These are phyloP conservation scores for Aramus guarauna DNA, from an alignment of 2,113 vertebrate species.

Conservation along the genomic window DNA sequence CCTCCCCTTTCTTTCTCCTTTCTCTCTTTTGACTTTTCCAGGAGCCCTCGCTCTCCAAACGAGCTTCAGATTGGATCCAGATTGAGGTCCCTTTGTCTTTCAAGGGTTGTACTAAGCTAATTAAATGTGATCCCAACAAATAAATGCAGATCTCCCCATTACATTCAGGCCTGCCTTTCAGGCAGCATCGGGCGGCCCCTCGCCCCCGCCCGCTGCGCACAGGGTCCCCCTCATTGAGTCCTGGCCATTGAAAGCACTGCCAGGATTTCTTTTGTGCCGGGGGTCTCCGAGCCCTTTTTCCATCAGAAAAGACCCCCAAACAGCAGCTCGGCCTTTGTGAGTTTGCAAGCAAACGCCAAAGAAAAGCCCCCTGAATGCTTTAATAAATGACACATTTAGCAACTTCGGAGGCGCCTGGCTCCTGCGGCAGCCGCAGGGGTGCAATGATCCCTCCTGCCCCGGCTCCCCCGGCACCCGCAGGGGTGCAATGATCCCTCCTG, in stretches of 20 bases:
- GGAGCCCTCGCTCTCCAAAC: constrained; percentile 73
- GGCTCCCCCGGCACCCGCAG: background rate
- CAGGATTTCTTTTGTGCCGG: constrained; percentile 81
- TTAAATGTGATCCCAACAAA: constrained; percentile 88
- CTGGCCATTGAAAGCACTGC: constrained; percentile 84
- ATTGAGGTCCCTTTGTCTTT: constrained; percentile 82
- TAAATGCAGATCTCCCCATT: constrained; percentile 75
- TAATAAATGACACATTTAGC: constrained; percentile 75
- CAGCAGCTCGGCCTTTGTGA: constrained; percentile 80
- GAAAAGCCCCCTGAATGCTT: constrained; percentile 75
- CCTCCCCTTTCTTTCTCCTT: constrained; percentile 73
- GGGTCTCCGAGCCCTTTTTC: constrained; percentile 77
- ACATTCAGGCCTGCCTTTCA: constrained; percentile 77
- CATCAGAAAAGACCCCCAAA: constrained; percentile 76
- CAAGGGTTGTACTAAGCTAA: constrained; percentile 80
- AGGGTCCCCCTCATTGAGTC: constrained; percentile 80
- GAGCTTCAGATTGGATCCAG: constrained; percentile 79
- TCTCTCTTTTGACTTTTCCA: constrained; percentile 80
- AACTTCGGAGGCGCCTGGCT: constrained; percentile 66
- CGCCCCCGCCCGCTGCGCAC: constrained; percentile 39
- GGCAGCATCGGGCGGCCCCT: constrained; percentile 63
- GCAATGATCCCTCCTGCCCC: constrained; percentile 38
- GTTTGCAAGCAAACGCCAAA: constrained; percentile 71
- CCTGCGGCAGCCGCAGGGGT: constrained; percentile 50
- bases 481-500: background rate